Conservation (phyloP, 2,797 vertebrate genomes). For the Cossypha heuglini region DNA sequence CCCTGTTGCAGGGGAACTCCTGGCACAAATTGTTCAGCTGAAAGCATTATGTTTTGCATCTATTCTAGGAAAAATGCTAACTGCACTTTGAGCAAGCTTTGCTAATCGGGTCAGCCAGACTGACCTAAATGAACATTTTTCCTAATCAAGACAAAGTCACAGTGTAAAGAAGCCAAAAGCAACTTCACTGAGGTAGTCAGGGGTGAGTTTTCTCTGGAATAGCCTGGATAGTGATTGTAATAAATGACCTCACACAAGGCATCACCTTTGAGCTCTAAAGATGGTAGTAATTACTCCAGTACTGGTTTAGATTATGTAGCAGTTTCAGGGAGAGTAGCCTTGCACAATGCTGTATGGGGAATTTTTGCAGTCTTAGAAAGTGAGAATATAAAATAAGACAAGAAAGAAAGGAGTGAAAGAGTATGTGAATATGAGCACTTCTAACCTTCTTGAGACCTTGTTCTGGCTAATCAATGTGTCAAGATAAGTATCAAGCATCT, state of each 20-base stretch:
- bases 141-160: constrained; percentile 51
- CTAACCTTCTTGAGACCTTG: not conserved
- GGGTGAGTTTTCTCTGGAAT: constrained; percentile 27
- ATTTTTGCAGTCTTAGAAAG: not conserved
- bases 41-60: not conserved
- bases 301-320: not conserved
- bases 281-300: constrained; percentile 16
- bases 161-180: constrained; percentile 58
- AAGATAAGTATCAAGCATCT: not conserved
- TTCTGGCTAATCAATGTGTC: not conserved
- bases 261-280: constrained; percentile 42
- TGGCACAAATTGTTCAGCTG: not conserved
- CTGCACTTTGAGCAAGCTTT: not conserved
- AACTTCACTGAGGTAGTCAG: constrained; percentile 42
- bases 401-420: not conserved
- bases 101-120: constrained; percentile 2
- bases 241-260: constrained; percentile 3
- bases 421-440: not conserved
- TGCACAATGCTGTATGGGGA: not conserved
- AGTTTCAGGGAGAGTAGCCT: not conserved
- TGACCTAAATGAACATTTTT: constrained; percentile 26
- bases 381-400: not conserved
- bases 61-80: constrained; percentile 44
- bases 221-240: not conserved
- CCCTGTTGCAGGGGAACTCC: constrained; percentile 14